Base-by-base conservation (phyloP, 2,113 vertebrate species). In the Rhynchomys soricoides region DNA sequence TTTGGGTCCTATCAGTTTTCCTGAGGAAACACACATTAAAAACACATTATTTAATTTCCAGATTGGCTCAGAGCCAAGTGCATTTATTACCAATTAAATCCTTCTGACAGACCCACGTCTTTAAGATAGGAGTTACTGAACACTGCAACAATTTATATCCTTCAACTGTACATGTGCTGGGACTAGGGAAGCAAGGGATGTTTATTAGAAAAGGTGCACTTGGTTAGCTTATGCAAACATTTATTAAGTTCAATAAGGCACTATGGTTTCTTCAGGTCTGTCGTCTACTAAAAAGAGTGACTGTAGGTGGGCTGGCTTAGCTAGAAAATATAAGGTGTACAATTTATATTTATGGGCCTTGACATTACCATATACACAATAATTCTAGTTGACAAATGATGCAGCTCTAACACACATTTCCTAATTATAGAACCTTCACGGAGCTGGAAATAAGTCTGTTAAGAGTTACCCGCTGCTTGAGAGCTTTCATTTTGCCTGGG, bases 1-100 rank as follows among this genome's bases (percentile, higher is more conserved):
- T 95, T 97, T 78, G 95, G 86, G 89, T 93, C 48, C 64, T 95
- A 64, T 96, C 81, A 62, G 68, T 95, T 96, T 96, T 96, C 77
- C 93, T 95, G 62, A 95, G 93, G 74, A 59, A 94, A 86, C 73
- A 89, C 57, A 90, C 85, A 92, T 96, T 95, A 93, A 97, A 94
- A 96, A 92, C 95, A 90, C 91, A 95, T 73, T 85, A 85, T 94
- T 97, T 95, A 95, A 97, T 96, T 97, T 97, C 95, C 88, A 96
- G 43, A 82, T 83, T 97, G 96, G 95, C 81, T 96, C 82, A 90
- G 96, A 95, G 96, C 94, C 96, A 97, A 95, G 52, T 17, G 88
- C 93, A 97, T 95, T 95, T 96, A 97, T 96, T 95, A 96, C 95
- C 71, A 96, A 82, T 97, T 95, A 94, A 94, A 64, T 79, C 59